A percentile compares a stretch with the other conserved stretches of the same genome.
Conservation (phyloP, 2,888 invertebrate genomes). For the Synergus umbraculus region DNA sequence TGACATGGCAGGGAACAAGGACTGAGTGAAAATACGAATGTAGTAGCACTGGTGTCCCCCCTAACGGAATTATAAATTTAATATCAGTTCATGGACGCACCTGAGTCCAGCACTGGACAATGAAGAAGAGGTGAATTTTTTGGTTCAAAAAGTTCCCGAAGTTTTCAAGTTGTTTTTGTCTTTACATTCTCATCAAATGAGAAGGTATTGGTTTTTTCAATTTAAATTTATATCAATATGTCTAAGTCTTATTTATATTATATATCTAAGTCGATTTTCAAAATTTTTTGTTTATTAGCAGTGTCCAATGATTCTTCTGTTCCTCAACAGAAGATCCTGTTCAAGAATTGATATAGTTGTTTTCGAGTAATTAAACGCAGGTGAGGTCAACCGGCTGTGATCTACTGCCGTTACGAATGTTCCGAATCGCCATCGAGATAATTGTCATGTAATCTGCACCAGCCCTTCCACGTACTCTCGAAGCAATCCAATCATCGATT, state of each 20-base stretch:
- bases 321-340: too few relatives aligned
- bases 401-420: slow-evolving; percentile 26
- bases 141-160: too few relatives aligned
- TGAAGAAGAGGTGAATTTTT: too few relatives aligned
- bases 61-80: slow-evolving; percentile 73
- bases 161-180: not conserved
- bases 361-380: not conserved
- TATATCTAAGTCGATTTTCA: not conserved
- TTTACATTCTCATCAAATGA: too few relatives aligned
- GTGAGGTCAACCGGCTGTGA: slow-evolving; percentile 15
- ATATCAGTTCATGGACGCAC: slow-evolving; percentile 64
- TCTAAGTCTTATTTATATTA: not conserved
- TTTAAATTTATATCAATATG: not conserved
- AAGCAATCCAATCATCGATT: slow-evolving; percentile 26
- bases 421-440: slow-evolving; percentile 64
- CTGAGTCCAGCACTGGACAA: slow-evolving; percentile 64
- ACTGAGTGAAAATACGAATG: slow-evolving; percentile 59
- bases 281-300: not conserved
- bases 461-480: not conserved
- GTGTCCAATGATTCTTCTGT: not conserved
- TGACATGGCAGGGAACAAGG: slow-evolving; percentile 49
- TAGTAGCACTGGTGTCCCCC: slow-evolving; percentile 58
- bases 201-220: too few relatives aligned
- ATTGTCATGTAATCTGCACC: slow-evolving; percentile 61
- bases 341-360: too few relatives aligned